Conservation (phyloP, 2,113 vertebrate genomes). For the Grammomys surdaster region DNA sequence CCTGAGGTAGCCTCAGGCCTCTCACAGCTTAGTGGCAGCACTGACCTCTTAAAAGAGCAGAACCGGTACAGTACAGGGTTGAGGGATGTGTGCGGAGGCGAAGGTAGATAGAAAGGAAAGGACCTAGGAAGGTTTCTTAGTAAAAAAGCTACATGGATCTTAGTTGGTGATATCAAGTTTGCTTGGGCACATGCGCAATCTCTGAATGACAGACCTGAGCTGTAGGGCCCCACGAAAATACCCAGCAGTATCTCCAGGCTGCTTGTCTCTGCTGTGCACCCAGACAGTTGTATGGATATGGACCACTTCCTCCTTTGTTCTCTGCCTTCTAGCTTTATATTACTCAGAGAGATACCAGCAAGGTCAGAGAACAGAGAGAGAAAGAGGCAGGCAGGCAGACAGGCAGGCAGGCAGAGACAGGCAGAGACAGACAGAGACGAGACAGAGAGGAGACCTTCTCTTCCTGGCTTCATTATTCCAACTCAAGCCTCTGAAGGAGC, state of each 20-base stretch:
- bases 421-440: neutral
- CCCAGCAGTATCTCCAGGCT: neutral
- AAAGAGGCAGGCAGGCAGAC: neutral
- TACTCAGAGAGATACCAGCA: neutral
- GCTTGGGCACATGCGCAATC: neutral
- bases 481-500: neutral
- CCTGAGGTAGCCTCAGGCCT: neutral
- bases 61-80: no score
- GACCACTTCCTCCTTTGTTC: neutral
- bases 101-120: neutral
- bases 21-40: neutral
- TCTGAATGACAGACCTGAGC: neutral
- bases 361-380: neutral
- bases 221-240: neutral
- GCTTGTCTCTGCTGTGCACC: neutral
- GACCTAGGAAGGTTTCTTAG: neutral
- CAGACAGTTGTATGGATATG: neutral
- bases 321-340: constrained; percentile 10
- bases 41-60: neutral
- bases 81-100: neutral
- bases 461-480: neutral
- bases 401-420: neutral
- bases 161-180: neutral
- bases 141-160: neutral
- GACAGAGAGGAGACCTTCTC: neutral